Conservation (phyloP, 2,797 vertebrate genomes). For the Mallotus villosus region DNA sequence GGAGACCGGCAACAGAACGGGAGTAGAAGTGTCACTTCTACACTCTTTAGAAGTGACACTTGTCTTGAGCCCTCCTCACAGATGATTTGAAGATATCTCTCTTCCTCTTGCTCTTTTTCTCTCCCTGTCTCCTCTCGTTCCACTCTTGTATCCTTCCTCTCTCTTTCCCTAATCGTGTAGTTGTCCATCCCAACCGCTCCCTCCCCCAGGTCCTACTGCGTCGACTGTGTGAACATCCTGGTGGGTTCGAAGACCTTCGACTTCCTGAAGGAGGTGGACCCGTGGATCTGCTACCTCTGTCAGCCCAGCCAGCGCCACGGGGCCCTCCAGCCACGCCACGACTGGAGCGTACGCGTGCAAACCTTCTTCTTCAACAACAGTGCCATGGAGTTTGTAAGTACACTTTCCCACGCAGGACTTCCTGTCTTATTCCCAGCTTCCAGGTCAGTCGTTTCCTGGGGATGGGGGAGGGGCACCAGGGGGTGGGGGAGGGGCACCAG, state of each 20-base stretch:
- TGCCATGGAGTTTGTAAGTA: slow-evolving; percentile 85
- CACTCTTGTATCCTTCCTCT: background rate
- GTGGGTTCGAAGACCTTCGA: slow-evolving; percentile 78
- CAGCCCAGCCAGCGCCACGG: slow-evolving; percentile 74
- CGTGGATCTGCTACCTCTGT: slow-evolving; percentile 94
- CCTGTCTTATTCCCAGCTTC: background rate
- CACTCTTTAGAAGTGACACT: background rate
- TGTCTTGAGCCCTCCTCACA: background rate
- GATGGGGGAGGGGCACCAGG: background rate
- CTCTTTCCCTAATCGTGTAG: background rate
- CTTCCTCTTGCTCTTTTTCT: too few relatives aligned
- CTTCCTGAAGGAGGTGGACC: slow-evolving; percentile 79
- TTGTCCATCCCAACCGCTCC: background rate
- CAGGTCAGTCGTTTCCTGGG: too few relatives aligned
- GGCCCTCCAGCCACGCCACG: slow-evolving; percentile 76
- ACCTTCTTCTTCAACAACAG: slow-evolving; percentile 85
- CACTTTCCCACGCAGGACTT: background rate
- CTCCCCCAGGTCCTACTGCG: slow-evolving; percentile 83
- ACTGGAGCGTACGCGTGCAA: slow-evolving; percentile 88
- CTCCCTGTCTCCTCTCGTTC: background rate
- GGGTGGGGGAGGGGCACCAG: too few relatives aligned
- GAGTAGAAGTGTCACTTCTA: too few relatives aligned
- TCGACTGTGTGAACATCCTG: slow-evolving; percentile 87
- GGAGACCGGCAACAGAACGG: too few relatives aligned
- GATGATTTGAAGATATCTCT: too few relatives aligned